Percentiles rank a stretch among this genome's conserved stretches.
Evolutionary conservation across 2,888 invertebrate species (phyloP).

Genomic region (Cryptosula pallasiana): DNA sequence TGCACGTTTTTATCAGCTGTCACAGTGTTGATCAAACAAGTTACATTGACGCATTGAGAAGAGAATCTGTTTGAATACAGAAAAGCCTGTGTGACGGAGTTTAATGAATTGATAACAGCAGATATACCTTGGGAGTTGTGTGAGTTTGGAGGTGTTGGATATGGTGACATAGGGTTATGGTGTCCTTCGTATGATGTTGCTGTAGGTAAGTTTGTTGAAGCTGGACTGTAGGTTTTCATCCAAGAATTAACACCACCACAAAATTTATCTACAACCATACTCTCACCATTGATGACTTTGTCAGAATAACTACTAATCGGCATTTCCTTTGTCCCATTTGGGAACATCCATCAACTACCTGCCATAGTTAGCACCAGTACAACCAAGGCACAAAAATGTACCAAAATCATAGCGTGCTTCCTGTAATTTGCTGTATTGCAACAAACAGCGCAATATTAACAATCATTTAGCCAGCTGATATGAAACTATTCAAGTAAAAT

Average conservation of each 20-base stretch:
- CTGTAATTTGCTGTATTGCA: neutral
- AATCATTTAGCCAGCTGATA: constrained; percentile 8
- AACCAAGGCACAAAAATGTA: too few species aligned
- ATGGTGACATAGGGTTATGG: constrained; percentile 23
- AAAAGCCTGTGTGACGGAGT: too few species aligned
- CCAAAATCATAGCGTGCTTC: neutral
- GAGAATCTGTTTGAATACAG: too few species aligned
- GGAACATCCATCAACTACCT: too few species aligned
- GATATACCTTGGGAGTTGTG: constrained; percentile 24
- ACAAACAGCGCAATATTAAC: neutral
- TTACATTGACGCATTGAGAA: too few species aligned
- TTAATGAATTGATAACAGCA: too few species aligned
- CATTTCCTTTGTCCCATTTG: too few species aligned
- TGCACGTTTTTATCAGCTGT: too few species aligned
- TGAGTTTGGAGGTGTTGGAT: constrained; percentile 25
- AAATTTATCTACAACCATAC: neutral
- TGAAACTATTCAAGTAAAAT: constrained; percentile 21
- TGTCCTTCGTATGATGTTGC: constrained; percentile 6
- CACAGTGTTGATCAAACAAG: too few species aligned
- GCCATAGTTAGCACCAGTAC: too few species aligned
- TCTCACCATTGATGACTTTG: neutral
- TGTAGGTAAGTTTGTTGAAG: neutral
- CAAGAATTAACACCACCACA: neutral
- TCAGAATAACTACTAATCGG: too few species aligned
- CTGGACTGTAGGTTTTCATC: constrained; percentile 1